phyloP scores from a whole-genome alignment of 2,888 invertebrate genomes.

The Stratiomys singularior region DNA sequence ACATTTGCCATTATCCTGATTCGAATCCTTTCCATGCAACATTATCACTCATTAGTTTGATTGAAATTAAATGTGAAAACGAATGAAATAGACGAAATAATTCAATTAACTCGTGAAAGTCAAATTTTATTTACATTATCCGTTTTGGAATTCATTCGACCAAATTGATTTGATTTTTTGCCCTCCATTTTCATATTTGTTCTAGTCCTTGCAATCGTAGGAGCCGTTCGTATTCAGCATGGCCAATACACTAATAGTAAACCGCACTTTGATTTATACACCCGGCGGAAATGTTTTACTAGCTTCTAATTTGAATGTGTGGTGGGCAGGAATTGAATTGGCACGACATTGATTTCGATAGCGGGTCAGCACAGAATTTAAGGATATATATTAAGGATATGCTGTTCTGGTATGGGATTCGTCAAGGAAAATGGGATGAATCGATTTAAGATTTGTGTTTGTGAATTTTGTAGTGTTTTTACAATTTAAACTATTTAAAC shows the following conservation, averaged over 20 bases:
- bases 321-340: background rate
- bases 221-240: too few relatives aligned
- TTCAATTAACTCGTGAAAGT: background rate
- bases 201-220: too few relatives aligned
- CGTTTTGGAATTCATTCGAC: background rate
- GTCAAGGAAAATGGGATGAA: too few relatives aligned
- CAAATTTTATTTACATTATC: constrained; percentile 1
- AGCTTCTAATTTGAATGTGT: background rate
- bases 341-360: background rate
- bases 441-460: too few relatives aligned
- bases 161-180: background rate
- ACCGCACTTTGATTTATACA: background rate
- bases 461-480: too few relatives aligned
- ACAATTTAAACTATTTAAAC: too few relatives aligned
- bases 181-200: background rate
- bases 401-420: too few relatives aligned
- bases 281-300: background rate
- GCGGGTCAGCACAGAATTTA: too few relatives aligned
- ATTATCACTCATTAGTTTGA: background rate
- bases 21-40: too few relatives aligned
- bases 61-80: background rate
- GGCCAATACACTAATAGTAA: background rate
- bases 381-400: too few relatives aligned
- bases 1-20: too few relatives aligned
- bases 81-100: background rate